Conservation (phyloP, 2,797 vertebrate species). For the Urophycis tenuis region DNA sequence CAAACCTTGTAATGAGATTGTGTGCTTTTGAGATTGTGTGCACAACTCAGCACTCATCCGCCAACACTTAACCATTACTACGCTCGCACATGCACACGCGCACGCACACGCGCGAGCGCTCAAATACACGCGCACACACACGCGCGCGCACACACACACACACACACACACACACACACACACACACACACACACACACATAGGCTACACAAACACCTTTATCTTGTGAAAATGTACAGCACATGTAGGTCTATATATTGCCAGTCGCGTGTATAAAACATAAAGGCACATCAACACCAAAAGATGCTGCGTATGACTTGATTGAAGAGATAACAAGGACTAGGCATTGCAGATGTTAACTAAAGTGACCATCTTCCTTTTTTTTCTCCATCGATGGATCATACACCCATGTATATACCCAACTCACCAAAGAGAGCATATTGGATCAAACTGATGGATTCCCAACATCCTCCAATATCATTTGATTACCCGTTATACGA, state of each 20-base stretch:
- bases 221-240: too few species aligned
- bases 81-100: background rate
- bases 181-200: background rate
- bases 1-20: background rate
- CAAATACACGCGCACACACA: background rate
- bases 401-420: background rate
- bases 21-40: background rate
- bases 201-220: background rate
- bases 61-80: background rate
- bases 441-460: background rate
- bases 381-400: background rate
- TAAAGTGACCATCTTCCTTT: background rate
- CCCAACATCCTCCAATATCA: background rate
- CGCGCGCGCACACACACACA: background rate
- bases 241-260: too few species aligned
- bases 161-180: slow-evolving; percentile 1
- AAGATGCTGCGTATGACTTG: too few species aligned
- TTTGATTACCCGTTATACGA: background rate
- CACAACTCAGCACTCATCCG: background rate
- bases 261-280: too few species aligned
- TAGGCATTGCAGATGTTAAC: background rate
- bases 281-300: too few species aligned
- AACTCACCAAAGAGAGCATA: background rate
- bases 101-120: background rate
- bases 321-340: background rate